Conservation (phyloP, 2,113 vertebrate species). For the Scolopax mira region DNA sequence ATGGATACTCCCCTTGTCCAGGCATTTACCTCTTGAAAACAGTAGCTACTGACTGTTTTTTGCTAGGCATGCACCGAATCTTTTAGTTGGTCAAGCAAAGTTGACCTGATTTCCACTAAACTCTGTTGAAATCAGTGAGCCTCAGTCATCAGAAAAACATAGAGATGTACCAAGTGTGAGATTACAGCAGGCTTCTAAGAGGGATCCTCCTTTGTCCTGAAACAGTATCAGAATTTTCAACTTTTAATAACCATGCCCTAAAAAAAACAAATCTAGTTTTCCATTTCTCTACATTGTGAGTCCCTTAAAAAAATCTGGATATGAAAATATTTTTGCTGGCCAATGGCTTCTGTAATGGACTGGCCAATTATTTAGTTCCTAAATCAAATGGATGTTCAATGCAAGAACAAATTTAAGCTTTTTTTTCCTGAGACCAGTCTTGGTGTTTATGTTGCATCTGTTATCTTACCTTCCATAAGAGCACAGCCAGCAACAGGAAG, state of each 20-base stretch:
- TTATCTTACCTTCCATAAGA: slow-evolving; percentile 95
- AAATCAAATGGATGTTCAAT: not conserved
- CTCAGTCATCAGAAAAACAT: not conserved
- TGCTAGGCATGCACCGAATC: not conserved
- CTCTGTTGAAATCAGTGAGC: not conserved
- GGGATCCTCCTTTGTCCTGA: not conserved
- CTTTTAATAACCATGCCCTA: not conserved
- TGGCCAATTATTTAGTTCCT: not conserved
- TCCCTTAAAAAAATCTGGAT: not conserved
- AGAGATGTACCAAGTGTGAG: not conserved
- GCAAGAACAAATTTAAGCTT: not conserved
- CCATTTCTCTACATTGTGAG: not conserved
- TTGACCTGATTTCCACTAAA: not conserved
- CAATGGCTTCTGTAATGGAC: not conserved
- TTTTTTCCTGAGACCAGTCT: not conserved
- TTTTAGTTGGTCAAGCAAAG: not conserved
- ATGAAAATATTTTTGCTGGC: not conserved
- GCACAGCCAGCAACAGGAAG: slow-evolving; percentile 93
- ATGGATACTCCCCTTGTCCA: not conserved
- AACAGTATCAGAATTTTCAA: not conserved
- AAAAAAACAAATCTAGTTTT: not conserved
- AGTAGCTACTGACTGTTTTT: not conserved
- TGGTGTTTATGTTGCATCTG: not conserved
- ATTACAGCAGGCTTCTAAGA: not conserved
- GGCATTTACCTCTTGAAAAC: not conserved